Evolutionary conservation across 2,797 vertebrate genomes (phyloP).

Genomic region (Leontopithecus rosalia): DNA sequence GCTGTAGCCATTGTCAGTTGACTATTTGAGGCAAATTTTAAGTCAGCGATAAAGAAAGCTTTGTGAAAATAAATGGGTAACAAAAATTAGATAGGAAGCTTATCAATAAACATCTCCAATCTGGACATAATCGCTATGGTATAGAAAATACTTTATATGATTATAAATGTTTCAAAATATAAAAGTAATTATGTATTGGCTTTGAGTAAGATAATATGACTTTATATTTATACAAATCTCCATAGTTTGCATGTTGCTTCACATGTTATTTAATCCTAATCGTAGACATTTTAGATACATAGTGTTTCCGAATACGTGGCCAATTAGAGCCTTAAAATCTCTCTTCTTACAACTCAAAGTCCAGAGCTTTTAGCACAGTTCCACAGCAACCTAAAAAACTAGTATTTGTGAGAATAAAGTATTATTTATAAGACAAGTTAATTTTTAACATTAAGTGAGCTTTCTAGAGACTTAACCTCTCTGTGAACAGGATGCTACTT

Average conservation of each 20-base stretch:
- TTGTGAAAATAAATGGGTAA: constrained; percentile 82
- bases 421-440: constrained; percentile 36
- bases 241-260: not conserved
- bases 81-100: constrained; percentile 81
- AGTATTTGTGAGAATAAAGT: constrained; percentile 6
- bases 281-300: not conserved
- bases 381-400: not conserved
- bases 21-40: constrained; percentile 84
- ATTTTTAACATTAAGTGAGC: constrained; percentile 6
- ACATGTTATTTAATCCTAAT: constrained; percentile 45
- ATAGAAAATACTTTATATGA: constrained; percentile 62
- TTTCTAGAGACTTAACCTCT: constrained; percentile 2
- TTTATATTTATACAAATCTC: not conserved
- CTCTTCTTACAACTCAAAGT: constrained; percentile 31
- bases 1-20: constrained; percentile 77
- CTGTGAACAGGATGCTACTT: not conserved
- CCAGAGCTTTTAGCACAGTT: constrained; percentile 15
- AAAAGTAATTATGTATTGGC: constrained; percentile 55
- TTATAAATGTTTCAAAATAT: constrained; percentile 45
- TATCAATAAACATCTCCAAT: constrained; percentile 78
- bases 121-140: constrained; percentile 68
- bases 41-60: constrained; percentile 78
- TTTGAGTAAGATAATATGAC: constrained; percentile 56
- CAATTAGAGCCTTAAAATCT: not conserved
- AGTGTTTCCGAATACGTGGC: constrained; percentile 23